Conservation (phyloP, 2,888 invertebrate species). For the Sthenelais limicola region DNA sequence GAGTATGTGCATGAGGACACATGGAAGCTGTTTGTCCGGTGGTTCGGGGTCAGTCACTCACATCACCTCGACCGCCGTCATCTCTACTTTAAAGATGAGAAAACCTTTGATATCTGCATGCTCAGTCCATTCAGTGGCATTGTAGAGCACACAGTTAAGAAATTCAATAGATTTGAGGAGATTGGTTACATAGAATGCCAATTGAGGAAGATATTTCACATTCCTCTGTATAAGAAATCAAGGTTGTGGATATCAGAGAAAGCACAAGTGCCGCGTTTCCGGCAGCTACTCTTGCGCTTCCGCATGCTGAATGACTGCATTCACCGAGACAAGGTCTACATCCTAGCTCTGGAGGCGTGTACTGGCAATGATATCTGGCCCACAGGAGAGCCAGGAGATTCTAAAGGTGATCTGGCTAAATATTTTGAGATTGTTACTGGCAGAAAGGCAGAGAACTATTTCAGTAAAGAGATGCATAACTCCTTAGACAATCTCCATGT, state of each 20-base stretch:
- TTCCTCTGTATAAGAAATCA: conserved; percentile 45
- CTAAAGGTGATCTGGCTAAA: conserved; percentile 50
- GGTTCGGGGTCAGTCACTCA: conserved; percentile 53
- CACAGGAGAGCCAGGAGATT: conserved; percentile 50
- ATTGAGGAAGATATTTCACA: conserved; percentile 47
- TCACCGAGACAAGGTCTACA: conserved; percentile 49
- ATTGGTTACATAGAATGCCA: conserved; percentile 53
- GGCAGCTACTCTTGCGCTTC: conserved; percentile 49
- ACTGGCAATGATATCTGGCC: conserved; percentile 45
- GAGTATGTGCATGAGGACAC: conserved; percentile 55
- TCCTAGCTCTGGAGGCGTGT: conserved; percentile 50
- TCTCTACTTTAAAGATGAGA: conserved; percentile 52
- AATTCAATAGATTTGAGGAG: conserved; percentile 51
- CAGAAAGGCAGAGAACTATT: conserved; percentile 41
- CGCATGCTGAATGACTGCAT: conserved; percentile 52
- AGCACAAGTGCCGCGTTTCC: conserved; percentile 50
- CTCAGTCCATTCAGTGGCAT: conserved; percentile 53
- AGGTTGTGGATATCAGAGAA: conserved; percentile 52
- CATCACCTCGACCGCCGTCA: conserved; percentile 55
- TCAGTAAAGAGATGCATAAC: conserved; percentile 33
- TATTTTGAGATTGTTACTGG: conserved; percentile 47
- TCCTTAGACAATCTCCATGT: conserved; percentile 36
- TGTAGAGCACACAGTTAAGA: conserved; percentile 50
- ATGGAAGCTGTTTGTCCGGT: conserved; percentile 55
- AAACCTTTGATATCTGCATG: conserved; percentile 51